A percentile compares a stretch with the other conserved stretches of the same genome.
phyloP scores from a whole-genome alignment of 2,797 vertebrate genomes.

The Catostomus latipinnis region DNA sequence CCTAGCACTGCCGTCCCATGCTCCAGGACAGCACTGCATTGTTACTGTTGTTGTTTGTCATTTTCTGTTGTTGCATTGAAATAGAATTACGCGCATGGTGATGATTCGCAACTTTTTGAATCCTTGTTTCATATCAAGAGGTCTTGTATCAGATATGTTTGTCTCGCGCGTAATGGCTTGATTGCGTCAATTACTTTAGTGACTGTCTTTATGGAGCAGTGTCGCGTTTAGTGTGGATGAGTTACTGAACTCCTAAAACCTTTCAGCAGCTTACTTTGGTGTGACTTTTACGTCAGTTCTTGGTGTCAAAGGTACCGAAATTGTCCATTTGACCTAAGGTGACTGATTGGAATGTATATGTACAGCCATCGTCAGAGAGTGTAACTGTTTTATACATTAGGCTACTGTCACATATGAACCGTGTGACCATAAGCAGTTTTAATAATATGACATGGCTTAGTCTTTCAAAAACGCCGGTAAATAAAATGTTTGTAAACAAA shows the following conservation, averaged over 20 bases:
- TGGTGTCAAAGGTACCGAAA: not conserved
- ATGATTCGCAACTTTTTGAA: slow-evolving; percentile 34
- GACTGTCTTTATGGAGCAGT: slow-evolving; percentile 26
- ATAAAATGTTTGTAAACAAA: not conserved
- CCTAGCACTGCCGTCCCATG: slow-evolving; percentile 29
- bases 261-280: slow-evolving; percentile 6
- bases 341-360: not conserved
- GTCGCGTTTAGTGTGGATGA: slow-evolving; percentile 10
- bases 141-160: slow-evolving; percentile 30
- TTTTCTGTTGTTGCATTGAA: slow-evolving; percentile 23
- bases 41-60: slow-evolving; percentile 44
- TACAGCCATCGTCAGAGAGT: not conserved
- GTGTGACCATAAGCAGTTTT: not conserved
- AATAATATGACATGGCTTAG: not conserved
- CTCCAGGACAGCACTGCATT: slow-evolving; percentile 23
- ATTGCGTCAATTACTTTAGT: slow-evolving; percentile 28
- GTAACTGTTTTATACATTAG: not conserved
- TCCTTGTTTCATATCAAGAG: slow-evolving; percentile 28
- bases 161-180: slow-evolving; percentile 17
- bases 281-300: slow-evolving; percentile 8
- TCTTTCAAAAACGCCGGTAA: slow-evolving; percentile 15
- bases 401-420: not conserved
- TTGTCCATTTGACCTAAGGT: not conserved
- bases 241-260: slow-evolving; percentile 30
- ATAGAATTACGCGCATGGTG: slow-evolving; percentile 12